phyloP scores from a whole-genome alignment of 1,140 invertebrate genomes.

The Camponotus pennsylvanicus region DNA sequence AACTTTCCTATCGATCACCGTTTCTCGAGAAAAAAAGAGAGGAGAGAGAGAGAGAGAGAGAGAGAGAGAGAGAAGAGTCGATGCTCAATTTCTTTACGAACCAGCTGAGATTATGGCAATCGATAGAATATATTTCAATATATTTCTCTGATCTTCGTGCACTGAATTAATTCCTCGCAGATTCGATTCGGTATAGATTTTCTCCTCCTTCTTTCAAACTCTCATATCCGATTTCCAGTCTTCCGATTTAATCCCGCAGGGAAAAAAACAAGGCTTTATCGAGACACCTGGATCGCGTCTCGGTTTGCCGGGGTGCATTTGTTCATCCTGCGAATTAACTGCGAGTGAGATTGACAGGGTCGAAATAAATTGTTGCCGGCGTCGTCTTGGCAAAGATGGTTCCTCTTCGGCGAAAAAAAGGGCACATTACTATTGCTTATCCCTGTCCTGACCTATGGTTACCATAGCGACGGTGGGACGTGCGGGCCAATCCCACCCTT shows the following conservation, averaged over 20 bases:
- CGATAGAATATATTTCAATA: conserved; percentile 13
- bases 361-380: conserved; percentile 47
- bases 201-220: conserved; percentile 16
- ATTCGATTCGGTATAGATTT: neutral
- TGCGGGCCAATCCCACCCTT: conserved; percentile 73
- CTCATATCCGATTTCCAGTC: conserved; percentile 30
- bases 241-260: conserved; percentile 36
- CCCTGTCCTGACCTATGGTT: conserved; percentile 77
- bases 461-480: conserved; percentile 71
- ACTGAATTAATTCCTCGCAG: conserved; percentile 48
- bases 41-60: conserved; percentile 11
- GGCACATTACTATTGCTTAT: conserved; percentile 77
- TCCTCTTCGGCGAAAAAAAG: conserved; percentile 73
- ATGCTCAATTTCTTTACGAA: conserved; percentile 49
- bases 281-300: conserved; percentile 47
- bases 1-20: conserved; percentile 57
- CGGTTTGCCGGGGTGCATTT: conserved; percentile 28
- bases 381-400: conserved; percentile 76
- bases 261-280: conserved; percentile 38
- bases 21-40: neutral
- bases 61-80: conserved; percentile 10
- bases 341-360: neutral
- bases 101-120: conserved; percentile 25
- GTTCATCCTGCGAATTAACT: conserved; percentile 17
- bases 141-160: conserved; percentile 45